Evolutionary conservation across 1,140 invertebrate genomes (phyloP).

Genomic region (Cheumatopsyche charites): DNA sequence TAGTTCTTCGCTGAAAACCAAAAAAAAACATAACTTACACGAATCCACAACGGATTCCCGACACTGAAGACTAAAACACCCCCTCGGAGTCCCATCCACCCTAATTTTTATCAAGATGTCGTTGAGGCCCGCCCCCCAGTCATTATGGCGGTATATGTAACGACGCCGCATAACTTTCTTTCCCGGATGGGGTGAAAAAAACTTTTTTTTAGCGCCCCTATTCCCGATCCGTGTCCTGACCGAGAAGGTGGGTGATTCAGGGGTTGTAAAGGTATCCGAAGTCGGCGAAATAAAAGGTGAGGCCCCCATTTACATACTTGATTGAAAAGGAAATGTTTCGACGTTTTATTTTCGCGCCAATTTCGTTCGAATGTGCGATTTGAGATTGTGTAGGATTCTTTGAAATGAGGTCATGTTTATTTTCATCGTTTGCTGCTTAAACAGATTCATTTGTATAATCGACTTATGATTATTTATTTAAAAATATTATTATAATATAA

Average conservation of each 20-base stretch:
- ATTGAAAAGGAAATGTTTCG: conserved; percentile 39
- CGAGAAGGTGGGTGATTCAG: background rate
- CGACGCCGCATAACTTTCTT: conserved; percentile 47
- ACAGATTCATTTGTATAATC: too few species aligned
- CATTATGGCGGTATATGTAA: conserved; percentile 47
- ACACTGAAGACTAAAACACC: background rate
- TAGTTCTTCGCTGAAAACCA: too few species aligned
- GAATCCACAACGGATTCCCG: too few species aligned
- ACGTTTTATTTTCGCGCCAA: background rate
- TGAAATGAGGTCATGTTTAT: background rate
- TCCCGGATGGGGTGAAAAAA: conserved; percentile 42
- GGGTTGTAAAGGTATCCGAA: conserved; percentile 21
- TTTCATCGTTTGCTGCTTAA: background rate
- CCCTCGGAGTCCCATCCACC: background rate
- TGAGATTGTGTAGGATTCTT: conserved; percentile 7
- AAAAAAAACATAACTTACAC: too few species aligned
- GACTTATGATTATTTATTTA: too few species aligned
- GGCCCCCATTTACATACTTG: conserved; percentile 37
- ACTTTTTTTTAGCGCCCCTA: conserved; percentile 47
- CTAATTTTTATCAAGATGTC: conserved; percentile 46
- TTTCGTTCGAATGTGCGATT: background rate
- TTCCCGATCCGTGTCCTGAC: conserved; percentile 10
- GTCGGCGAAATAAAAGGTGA: conserved; percentile 33
- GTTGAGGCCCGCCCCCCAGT: conserved; percentile 33
- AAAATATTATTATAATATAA: too few species aligned